phyloP scores from a whole-genome alignment of 2,797 vertebrate genomes.

The Pangasius macronema region DNA sequence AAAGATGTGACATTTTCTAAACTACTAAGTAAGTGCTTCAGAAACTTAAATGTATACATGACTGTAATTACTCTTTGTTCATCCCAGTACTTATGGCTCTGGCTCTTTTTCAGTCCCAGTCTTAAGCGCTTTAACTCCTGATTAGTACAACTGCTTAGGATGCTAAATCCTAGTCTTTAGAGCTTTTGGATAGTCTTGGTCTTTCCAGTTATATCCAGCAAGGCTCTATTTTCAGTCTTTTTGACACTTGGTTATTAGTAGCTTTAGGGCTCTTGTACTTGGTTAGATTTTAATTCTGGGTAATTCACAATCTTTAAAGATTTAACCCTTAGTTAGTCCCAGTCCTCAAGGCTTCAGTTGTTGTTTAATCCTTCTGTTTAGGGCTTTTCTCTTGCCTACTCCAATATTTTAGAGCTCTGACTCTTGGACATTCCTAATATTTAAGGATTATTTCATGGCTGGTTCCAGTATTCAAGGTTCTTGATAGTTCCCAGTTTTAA shows the following conservation, averaged over 20 bases:
- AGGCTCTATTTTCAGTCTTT: not conserved
- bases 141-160: not conserved
- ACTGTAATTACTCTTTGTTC: constrained; percentile 5
- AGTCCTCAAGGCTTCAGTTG: not conserved
- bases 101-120: not conserved
- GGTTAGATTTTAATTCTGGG: not conserved
- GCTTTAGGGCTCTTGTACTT: not conserved
- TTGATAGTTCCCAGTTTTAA: not conserved
- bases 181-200: not conserved
- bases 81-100: not conserved
- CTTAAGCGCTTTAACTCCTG: not conserved
- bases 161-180: not conserved
- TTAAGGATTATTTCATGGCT: not conserved
- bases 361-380: not conserved
- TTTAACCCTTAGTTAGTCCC: not conserved
- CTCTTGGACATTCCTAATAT: not conserved
- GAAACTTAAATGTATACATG: not conserved
- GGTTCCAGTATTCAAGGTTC: not conserved
- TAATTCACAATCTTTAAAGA: not conserved
- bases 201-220: not conserved
- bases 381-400: not conserved
- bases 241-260: not conserved
- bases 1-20: not conserved
- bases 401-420: not conserved
- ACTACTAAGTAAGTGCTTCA: not conserved